phyloP scores from a whole-genome alignment of 1,140 invertebrate genomes.

The Platyura marginata region DNA sequence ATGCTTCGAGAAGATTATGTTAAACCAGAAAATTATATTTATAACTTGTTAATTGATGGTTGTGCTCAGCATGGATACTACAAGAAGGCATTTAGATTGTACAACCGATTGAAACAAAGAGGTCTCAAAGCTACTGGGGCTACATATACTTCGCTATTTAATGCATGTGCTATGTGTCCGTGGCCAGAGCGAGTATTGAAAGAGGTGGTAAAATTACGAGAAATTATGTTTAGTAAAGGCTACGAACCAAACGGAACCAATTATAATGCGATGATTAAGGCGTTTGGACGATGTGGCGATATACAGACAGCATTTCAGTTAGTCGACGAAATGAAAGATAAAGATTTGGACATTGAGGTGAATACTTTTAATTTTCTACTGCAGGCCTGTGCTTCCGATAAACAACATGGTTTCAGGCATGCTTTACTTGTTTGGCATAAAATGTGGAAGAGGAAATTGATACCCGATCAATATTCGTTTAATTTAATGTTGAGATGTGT shows the following conservation, averaged over 20 bases:
- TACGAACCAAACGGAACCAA: constrained; percentile 52
- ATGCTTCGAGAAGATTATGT: constrained; percentile 58
- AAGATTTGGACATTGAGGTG: constrained; percentile 37
- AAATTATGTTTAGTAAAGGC: constrained; percentile 46
- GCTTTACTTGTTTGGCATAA: constrained; percentile 69
- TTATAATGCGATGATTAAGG: constrained; percentile 81
- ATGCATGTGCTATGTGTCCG: constrained; percentile 70
- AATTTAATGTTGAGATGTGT: constrained; percentile 63
- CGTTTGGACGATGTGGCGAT: constrained; percentile 66
- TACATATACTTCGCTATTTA: constrained; percentile 69
- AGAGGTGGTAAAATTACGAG: constrained; percentile 40
- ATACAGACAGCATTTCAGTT: constrained; percentile 55
- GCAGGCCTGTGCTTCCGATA: constrained; percentile 62
- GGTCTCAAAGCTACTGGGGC: constrained; percentile 42
- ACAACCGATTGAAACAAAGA: constrained; percentile 59
- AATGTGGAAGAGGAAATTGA: constrained; percentile 43
- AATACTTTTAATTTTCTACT: constrained; percentile 64
- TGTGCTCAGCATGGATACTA: constrained; percentile 66
- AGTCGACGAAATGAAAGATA: constrained; percentile 64
- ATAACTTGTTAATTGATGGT: constrained; percentile 57
- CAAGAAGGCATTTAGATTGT: constrained; percentile 67
- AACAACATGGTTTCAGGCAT: constrained; percentile 58
- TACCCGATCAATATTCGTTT: constrained; percentile 51
- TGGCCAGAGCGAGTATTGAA: constrained; percentile 38
- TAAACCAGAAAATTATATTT: constrained; percentile 59